Evolutionary conservation across 92 coral and sea anemone genomes (phyloP), one percentile per base, ranked within the genome.

Genomic region (Blastomussa wellsi): DNA sequence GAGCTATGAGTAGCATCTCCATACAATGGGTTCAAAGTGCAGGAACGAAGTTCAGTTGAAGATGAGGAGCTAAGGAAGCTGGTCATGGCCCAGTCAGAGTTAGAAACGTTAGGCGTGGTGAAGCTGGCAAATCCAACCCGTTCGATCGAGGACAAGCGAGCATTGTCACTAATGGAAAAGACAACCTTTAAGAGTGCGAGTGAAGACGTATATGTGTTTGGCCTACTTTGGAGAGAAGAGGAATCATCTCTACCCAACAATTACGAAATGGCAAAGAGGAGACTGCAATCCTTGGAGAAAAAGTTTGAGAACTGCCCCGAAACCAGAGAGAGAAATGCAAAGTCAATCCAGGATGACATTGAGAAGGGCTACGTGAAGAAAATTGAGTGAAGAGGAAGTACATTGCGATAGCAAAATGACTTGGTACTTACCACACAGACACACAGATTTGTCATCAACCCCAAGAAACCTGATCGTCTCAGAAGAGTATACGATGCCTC

Each of bases 351-450:
- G 82, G 91, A 88, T 37, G 88, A 83, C 69, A 60, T 84, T 71
- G 76, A 83, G 71, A 88, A 88, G 67, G 86, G 82, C 33, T 88
- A 81, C 44, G 68, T 78, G 20, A 84, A 65, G 26, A 82, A 83
- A n/a, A 68, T 53, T 88, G 69, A 82, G 80, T 10, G 66, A 84
- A 84, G 85, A 84, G 74, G 88, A 88, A 78, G 37, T 41, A 26
- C 57, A 72, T 19, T 33, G 48, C 66, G 52, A 60, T 39, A 77
- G 85, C 48, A 72, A 79, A 2, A 79, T 82, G 72, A 74, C 41
- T 62, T 88, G 88, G 88, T 88, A 88, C 69, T 62, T 88, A 16
- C 79, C 82, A 22, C 89, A 79, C 55, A 79, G 85, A 79, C 82
- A 22, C 89, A 79, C 55, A 79, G 85, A 19, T 79, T 87, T 15